These are phyloP conservation scores for Etheostoma spectabile DNA, from an alignment of 2,113 vertebrate species.

Conservation along the genomic window DNA sequence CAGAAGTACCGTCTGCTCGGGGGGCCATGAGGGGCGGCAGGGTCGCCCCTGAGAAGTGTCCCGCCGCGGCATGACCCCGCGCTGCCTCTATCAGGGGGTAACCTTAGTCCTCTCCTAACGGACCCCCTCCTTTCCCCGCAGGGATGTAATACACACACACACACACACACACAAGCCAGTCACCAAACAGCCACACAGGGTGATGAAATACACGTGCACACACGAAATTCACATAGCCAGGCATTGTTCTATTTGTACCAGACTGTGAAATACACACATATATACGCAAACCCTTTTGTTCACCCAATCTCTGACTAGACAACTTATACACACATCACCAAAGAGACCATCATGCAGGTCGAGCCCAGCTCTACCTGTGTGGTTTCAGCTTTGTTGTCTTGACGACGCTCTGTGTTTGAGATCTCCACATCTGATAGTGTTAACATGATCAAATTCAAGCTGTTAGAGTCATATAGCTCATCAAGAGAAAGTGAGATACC, in stretches of 20 bases:
- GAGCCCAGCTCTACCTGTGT: slow-evolving; percentile 67
- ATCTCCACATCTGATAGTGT: slow-evolving; percentile 72
- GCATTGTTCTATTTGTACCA: slow-evolving; percentile 55
- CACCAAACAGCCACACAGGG: slow-evolving; percentile 71
- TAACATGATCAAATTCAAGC: slow-evolving; percentile 72
- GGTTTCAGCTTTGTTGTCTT: slow-evolving; percentile 73
- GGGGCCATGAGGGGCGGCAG: slow-evolving; percentile 78
- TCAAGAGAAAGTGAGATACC: neutral
- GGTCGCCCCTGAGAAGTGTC: slow-evolving; percentile 89
- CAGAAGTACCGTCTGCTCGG: slow-evolving; percentile 93
- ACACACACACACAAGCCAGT: slow-evolving; percentile 42
- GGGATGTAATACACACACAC: slow-evolving; percentile 84
- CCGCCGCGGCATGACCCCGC: slow-evolving; percentile 90
- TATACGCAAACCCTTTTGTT: slow-evolving; percentile 59
- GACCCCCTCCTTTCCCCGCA: slow-evolving; percentile 84
- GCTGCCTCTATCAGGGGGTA: slow-evolving; percentile 89
- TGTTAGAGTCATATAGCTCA: slow-evolving; percentile 37
- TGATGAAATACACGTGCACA: slow-evolving; percentile 68
- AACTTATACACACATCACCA: slow-evolving; percentile 54
- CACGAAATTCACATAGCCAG: slow-evolving; percentile 44
- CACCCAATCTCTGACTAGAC: slow-evolving; percentile 12
- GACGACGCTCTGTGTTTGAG: slow-evolving; percentile 69
- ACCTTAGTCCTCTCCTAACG: slow-evolving; percentile 87
- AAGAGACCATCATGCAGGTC: slow-evolving; percentile 61
- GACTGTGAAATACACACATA: slow-evolving; percentile 37